Evolutionary conservation across 2,888 invertebrate species (phyloP).

Genomic region (Drosophila ustulata): DNA sequence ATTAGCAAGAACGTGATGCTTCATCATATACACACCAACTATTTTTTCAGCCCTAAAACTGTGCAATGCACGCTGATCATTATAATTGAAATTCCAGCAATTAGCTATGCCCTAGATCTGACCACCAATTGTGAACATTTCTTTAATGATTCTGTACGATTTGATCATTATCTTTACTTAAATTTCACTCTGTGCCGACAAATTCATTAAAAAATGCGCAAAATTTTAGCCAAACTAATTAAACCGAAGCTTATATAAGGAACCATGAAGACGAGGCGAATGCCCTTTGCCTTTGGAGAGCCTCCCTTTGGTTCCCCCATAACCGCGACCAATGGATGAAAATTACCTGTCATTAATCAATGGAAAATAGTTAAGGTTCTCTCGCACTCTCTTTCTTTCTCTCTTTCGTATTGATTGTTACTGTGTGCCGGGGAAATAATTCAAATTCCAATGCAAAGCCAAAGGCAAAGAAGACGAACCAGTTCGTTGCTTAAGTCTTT

Average conservation of each 20-base stretch:
- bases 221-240: conserved; percentile 62
- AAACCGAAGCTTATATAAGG: conserved; percentile 70
- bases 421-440: conserved; percentile 47
- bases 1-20: not conserved
- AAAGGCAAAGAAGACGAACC: conserved; percentile 52
- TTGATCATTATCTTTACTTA: conserved; percentile 53
- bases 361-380: conserved; percentile 60
- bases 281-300: conserved; percentile 47
- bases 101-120: conserved; percentile 51
- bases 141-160: conserved; percentile 62
- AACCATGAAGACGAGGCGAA: conserved; percentile 58
- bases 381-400: conserved; percentile 13
- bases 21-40: not conserved
- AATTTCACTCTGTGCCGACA: conserved; percentile 52
- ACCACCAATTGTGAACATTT: conserved; percentile 36
- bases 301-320: conserved; percentile 17
- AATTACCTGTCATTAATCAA: conserved; percentile 70
- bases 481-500: conserved; percentile 73
- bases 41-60: not conserved
- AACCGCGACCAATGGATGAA: conserved; percentile 47
- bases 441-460: conserved; percentile 62
- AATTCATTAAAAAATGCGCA: conserved; percentile 65
- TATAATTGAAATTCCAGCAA: conserved; percentile 34
- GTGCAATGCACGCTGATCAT: conserved; percentile 3
- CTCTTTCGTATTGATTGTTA: conserved; percentile 22